Percentiles rank a stretch among this genome's conserved stretches.
Evolutionary conservation across 2,797 vertebrate genomes (phyloP).

Genomic region (Muraenolepis orangiensis): DNA sequence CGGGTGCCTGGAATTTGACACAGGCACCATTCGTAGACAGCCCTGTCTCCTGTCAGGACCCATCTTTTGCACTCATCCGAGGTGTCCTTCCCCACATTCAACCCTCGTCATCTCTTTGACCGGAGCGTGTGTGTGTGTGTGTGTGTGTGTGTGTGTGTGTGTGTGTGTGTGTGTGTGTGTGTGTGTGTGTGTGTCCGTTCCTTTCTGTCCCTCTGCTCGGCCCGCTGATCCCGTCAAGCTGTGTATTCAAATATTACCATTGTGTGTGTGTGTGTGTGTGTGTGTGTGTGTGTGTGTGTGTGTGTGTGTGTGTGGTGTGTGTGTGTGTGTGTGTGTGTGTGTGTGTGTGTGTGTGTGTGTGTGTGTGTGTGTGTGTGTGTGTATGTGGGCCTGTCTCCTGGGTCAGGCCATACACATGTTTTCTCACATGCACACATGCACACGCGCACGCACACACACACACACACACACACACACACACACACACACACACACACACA

Average conservation of each 20-base stretch:
- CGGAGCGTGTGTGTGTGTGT: neutral
- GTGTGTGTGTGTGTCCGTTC: neutral
- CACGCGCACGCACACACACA: neutral
- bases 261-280: neutral
- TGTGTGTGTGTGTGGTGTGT: no score
- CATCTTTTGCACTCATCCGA: constrained; percentile 48
- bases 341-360: no score
- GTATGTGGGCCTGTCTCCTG: neutral
- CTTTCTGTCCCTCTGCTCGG: no score
- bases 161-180: neutral
- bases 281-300: no score
- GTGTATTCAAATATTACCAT: neutral
- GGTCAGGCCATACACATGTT: neutral
- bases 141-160: neutral
- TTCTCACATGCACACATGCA: neutral
- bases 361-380: neutral
- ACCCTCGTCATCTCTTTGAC: neutral
- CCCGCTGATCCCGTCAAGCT: neutral
- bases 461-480: neutral
- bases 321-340: no score
- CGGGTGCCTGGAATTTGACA: constrained; percentile 40
- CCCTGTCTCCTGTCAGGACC: constrained; percentile 61
- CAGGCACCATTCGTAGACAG: constrained; percentile 64
- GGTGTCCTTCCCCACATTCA: constrained; percentile 49
- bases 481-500: neutral